A percentile compares a stretch with the other conserved stretches of the same genome.
Evolutionary conservation across 2,797 vertebrate species (phyloP).

Genomic region (Oreochromis mossambicus): DNA sequence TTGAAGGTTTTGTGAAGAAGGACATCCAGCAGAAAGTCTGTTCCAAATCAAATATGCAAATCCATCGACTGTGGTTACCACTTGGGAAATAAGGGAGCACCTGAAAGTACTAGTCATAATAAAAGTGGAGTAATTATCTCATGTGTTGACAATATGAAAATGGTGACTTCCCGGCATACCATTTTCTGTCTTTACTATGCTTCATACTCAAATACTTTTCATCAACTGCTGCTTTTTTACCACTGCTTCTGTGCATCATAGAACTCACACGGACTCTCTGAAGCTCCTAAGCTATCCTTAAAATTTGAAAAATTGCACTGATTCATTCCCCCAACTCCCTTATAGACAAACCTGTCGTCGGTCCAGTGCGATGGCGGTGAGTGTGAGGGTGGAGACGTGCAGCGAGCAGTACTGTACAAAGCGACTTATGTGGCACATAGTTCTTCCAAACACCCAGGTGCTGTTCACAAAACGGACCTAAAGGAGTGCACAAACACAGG

Average conservation of each 20-base stretch:
- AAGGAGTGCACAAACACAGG: not conserved
- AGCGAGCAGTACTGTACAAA: conserved; percentile 95
- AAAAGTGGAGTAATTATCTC: not conserved
- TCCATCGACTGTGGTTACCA: not conserved
- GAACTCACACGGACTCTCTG: not conserved
- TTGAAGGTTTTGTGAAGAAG: not conserved
- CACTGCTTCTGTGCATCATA: not conserved
- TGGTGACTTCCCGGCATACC: not conserved
- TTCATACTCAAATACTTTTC: not conserved
- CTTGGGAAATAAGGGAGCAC: not conserved
- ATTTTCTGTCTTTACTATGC: not conserved
- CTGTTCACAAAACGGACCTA: conserved; percentile 93
- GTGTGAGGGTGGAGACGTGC: conserved; percentile 89
- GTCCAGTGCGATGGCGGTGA: conserved; percentile 91
- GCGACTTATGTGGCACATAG: conserved; percentile 92
- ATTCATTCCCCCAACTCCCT: not conserved
- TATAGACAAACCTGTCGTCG: conserved; percentile 83
- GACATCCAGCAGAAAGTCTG: not conserved
- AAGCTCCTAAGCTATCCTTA: not conserved
- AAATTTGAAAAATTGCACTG: not conserved
- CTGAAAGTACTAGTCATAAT: not conserved
- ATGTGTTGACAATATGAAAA: not conserved
- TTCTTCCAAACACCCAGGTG: conserved; percentile 90
- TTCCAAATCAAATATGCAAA: not conserved
- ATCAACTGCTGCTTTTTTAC: not conserved